A percentile compares a stretch with the other conserved stretches of the same genome.
Evolutionary conservation across 2,888 invertebrate species (phyloP).

Genomic region (Cantharis rufa): DNA sequence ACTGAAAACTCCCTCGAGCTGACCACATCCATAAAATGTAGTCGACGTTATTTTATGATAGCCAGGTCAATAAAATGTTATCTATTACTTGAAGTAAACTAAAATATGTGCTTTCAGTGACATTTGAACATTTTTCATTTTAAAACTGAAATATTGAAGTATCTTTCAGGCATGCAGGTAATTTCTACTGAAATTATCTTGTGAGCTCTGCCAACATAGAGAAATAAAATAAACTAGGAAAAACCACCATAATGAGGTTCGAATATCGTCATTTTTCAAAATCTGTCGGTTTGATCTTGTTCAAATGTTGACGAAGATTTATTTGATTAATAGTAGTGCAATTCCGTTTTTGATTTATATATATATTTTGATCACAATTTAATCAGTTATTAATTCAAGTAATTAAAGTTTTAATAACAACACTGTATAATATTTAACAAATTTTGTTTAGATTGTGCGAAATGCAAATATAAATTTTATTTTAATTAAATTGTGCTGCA

Average conservation of each 20-base stretch:
- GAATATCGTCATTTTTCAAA: no score
- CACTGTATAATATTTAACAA: background rate
- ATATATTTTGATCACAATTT: no score
- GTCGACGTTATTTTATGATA: background rate
- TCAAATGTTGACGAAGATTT: no score
- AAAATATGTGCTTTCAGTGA: background rate
- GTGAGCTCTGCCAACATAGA: no score
- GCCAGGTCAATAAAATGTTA: background rate
- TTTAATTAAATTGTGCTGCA: background rate
- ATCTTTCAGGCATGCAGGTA: background rate
- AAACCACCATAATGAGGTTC: no score
- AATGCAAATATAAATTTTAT: background rate
- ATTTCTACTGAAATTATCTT: no score
- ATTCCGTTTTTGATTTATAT: no score
- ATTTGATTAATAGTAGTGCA: no score
- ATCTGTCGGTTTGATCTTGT: no score
- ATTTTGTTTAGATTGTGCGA: background rate
- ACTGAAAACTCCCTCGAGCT: conserved; percentile 3
- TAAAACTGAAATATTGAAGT: background rate
- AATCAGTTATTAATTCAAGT: no score
- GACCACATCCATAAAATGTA: conserved; percentile 6
- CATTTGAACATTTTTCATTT: background rate
- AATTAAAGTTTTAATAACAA: background rate
- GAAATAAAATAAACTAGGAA: no score
- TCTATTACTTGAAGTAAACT: background rate